These are phyloP conservation scores for Eilema depressum DNA, from an alignment of 2,888 invertebrate species.

Conservation along the genomic window DNA sequence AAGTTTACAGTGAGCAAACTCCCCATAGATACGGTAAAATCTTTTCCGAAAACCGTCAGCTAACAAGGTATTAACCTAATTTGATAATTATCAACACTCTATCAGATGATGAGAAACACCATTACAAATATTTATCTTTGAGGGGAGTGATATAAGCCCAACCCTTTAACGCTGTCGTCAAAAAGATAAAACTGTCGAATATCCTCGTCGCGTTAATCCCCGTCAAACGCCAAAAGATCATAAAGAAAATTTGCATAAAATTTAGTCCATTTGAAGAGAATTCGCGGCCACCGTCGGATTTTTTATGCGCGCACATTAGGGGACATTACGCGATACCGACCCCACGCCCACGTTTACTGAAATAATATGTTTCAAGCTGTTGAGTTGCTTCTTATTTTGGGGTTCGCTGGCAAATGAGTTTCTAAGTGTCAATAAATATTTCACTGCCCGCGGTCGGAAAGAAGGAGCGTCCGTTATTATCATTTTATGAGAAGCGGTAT, in stretches of 20 bases:
- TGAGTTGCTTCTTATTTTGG: slow-evolving; percentile 79
- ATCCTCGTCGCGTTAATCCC: slow-evolving; percentile 64
- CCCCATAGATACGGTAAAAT: not conserved
- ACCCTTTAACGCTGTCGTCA: slow-evolving; percentile 48
- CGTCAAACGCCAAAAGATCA: slow-evolving; percentile 72
- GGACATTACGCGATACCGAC: slow-evolving; percentile 68
- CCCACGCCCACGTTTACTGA: slow-evolving; percentile 62
- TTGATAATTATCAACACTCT: slow-evolving; percentile 34
- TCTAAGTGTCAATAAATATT: slow-evolving; percentile 81
- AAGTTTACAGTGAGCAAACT: not conserved
- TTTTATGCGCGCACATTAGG: slow-evolving; percentile 77
- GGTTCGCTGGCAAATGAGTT: slow-evolving; percentile 76
- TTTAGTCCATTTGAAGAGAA: slow-evolving; percentile 71
- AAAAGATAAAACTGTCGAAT: slow-evolving; percentile 63
- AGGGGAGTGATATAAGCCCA: slow-evolving; percentile 41
- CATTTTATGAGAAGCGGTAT: slow-evolving; percentile 52
- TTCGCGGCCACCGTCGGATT: slow-evolving; percentile 63
- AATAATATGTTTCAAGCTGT: slow-evolving; percentile 83
- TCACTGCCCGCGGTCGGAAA: slow-evolving; percentile 58
- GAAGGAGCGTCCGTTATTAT: slow-evolving; percentile 64
- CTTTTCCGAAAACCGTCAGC: not conserved
- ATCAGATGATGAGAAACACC: slow-evolving; percentile 25
- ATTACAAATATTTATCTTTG: slow-evolving; percentile 45
- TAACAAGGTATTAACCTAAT: slow-evolving; percentile 32
- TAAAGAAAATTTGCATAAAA: slow-evolving; percentile 77